Evolutionary conservation across 2,888 invertebrate species (phyloP).

Genomic region (Meloe dianella): DNA sequence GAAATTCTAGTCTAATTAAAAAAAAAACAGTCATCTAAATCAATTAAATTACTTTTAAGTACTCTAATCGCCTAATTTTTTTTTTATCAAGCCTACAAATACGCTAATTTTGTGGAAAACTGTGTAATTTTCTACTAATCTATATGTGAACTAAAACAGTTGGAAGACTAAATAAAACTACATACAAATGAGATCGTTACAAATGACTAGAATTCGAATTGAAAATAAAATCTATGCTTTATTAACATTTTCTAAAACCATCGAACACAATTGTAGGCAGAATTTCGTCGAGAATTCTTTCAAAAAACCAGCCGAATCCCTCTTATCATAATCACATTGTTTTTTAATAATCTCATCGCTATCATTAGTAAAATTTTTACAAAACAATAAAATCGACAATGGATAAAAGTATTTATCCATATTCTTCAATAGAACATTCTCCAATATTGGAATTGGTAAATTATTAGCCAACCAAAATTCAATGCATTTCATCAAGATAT

Average conservation of each 20-base stretch:
- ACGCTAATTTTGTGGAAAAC: not conserved
- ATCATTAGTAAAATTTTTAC: conserved; percentile 57
- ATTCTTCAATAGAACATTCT: conserved; percentile 57
- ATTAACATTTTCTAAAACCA: conserved; percentile 59
- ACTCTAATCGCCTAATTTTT: not conserved
- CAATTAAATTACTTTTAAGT: too few relatives aligned
- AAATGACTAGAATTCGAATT: conserved; percentile 14
- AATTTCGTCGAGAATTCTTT: conserved; percentile 60
- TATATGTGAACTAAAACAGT: conserved; percentile 3
- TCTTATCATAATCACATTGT: conserved; percentile 35
- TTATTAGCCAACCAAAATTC: conserved; percentile 58
- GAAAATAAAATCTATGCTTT: conserved; percentile 47
- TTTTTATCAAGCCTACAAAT: not conserved
- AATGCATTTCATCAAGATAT: conserved; percentile 57
- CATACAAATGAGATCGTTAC: conserved; percentile 33
- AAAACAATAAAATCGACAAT: conserved; percentile 58
- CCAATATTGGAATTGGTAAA: conserved; percentile 55
- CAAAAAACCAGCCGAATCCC: conserved; percentile 56
- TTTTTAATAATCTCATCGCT: conserved; percentile 52
- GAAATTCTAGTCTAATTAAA: not conserved
- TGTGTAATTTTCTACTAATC: not conserved
- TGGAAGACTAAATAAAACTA: conserved; percentile 23
- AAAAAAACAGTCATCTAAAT: not conserved
- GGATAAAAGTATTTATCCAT: conserved; percentile 61
- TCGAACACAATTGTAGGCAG: conserved; percentile 59